A percentile compares a stretch with the other conserved stretches of the same genome.
Evolutionary conservation across 1,140 invertebrate genomes (phyloP).

Genomic region (Philopotamus ludificatus): DNA sequence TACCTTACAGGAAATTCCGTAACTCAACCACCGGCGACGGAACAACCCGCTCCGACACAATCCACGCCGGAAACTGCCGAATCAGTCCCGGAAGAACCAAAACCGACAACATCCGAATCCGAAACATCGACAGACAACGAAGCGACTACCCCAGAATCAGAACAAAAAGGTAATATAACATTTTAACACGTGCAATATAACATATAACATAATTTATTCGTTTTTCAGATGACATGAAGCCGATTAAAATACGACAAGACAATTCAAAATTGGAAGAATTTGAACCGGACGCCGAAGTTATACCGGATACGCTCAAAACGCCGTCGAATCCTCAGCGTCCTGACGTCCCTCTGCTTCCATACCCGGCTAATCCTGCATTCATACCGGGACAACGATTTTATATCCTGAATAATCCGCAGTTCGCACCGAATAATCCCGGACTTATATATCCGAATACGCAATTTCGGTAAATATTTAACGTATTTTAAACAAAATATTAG

Average conservation of each 20-base stretch:
- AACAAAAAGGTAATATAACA: too few relatives aligned
- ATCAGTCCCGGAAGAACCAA: constrained; percentile 16
- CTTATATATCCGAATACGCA: background rate
- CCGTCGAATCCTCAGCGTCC: background rate
- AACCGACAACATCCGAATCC: background rate
- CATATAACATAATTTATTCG: too few relatives aligned
- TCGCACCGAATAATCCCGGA: constrained; percentile 19
- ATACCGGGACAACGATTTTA: constrained; percentile 23
- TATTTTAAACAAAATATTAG: background rate
- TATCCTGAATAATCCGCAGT: constrained; percentile 46
- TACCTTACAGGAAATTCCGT: background rate
- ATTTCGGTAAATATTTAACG: constrained; percentile 6
- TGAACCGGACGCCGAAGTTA: constrained; percentile 29
- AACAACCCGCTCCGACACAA: background rate
- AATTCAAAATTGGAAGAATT: constrained; percentile 21
- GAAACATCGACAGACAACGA: too few relatives aligned
- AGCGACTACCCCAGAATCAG: too few relatives aligned
- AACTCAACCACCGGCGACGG: constrained; percentile 6
- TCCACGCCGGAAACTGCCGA: background rate
- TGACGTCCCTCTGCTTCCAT: background rate
- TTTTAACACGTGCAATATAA: too few relatives aligned
- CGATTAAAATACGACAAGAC: background rate
- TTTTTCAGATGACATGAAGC: background rate
- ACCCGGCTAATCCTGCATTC: constrained; percentile 6
- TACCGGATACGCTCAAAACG: constrained; percentile 12